A percentile compares a stretch with the other conserved stretches of the same genome.
These are phyloP conservation scores for Dione juno DNA, from an alignment of 2,888 invertebrate genomes.

Conservation along the genomic window DNA sequence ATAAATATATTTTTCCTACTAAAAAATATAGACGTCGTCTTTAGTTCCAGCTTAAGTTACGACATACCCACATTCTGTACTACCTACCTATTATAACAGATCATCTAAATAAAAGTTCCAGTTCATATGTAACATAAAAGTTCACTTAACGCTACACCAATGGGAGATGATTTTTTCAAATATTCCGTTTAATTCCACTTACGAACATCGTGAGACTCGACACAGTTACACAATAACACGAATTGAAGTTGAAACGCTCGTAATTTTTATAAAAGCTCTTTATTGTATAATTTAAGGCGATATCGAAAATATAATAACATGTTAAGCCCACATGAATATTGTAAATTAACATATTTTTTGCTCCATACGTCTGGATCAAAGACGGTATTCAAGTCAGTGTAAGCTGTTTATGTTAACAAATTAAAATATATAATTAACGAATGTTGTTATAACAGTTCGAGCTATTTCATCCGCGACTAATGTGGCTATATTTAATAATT, in stretches of 20 bases:
- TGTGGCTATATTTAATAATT: constrained; percentile 1
- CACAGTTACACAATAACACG: constrained; percentile 34
- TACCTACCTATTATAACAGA: neutral
- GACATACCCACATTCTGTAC: neutral
- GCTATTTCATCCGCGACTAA: neutral
- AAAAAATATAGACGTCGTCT: too few relatives aligned
- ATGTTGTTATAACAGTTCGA: constrained; percentile 3
- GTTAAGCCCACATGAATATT: constrained; percentile 18
- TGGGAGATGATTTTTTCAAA: constrained; percentile 31
- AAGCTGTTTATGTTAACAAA: constrained; percentile 3
- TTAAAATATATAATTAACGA: constrained; percentile 21
- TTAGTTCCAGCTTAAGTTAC: neutral
- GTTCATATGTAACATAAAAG: constrained; percentile 4
- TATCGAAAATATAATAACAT: constrained; percentile 26
- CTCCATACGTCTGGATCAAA: constrained; percentile 8
- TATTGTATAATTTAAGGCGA: constrained; percentile 25
- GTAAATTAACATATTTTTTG: constrained; percentile 17
- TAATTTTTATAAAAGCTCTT: constrained; percentile 29
- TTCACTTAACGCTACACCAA: constrained; percentile 19
- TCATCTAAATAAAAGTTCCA: neutral
- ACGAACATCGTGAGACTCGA: constrained; percentile 33
- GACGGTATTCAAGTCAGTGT: neutral
- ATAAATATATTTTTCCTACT: too few relatives aligned
- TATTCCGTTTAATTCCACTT: constrained; percentile 23
- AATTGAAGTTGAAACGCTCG: constrained; percentile 20